phyloP scores from a whole-genome alignment of 2,888 invertebrate species.

The Drosophila merina region DNA sequence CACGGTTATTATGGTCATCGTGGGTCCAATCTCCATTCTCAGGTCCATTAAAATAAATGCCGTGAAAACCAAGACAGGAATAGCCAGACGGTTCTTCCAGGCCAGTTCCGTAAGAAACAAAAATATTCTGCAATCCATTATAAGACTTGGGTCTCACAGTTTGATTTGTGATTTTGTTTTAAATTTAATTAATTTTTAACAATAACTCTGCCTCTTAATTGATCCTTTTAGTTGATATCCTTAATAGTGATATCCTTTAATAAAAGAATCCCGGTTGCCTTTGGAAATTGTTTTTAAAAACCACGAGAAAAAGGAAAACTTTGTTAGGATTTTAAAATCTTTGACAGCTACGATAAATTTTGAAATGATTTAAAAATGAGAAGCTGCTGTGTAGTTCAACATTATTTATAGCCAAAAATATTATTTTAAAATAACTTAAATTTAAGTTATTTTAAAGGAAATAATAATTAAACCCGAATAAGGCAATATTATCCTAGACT shows the following conservation, averaged over 20 bases:
- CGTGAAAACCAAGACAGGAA: not conserved
- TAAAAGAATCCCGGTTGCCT: not conserved
- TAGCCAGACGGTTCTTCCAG: not conserved
- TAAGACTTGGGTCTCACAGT: not conserved
- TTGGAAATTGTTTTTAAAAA: not conserved
- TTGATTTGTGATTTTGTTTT: not conserved
- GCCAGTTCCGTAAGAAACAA: not conserved
- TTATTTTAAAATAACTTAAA: too few species aligned
- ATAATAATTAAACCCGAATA: too few species aligned
- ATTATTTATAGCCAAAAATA: not conserved
- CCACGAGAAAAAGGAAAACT: not conserved
- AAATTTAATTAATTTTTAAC: too few species aligned
- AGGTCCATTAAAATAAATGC: not conserved
- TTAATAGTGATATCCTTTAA: not conserved
- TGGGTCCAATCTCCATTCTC: not conserved
- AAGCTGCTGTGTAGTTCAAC: not conserved
- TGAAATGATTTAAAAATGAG: not conserved
- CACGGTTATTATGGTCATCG: not conserved
- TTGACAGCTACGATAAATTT: not conserved
- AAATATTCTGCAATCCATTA: not conserved
- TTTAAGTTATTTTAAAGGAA: too few species aligned
- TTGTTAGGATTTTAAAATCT: not conserved
- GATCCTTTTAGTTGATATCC: too few species aligned
- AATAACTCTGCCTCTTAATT: too few species aligned
- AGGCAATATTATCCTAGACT: not conserved